Evolutionary conservation across 2,797 vertebrate species (phyloP).

Genomic region (Rachycentron canadum): DNA sequence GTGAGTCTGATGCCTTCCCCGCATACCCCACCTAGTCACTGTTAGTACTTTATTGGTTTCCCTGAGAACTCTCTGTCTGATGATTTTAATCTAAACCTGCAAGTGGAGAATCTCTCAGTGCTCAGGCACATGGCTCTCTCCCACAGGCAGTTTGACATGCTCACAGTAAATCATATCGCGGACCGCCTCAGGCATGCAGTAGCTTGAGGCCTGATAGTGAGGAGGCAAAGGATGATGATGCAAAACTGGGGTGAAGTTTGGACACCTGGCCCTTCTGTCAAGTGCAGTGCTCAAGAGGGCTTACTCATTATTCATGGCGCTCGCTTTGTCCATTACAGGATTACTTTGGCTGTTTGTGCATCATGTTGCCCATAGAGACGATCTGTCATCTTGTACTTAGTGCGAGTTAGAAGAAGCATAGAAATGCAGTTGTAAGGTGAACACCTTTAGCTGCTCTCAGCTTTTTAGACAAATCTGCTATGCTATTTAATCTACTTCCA

Average conservation of each 20-base stretch:
- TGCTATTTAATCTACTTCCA: too few relatives aligned
- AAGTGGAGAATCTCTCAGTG: constrained; percentile 35
- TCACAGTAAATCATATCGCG: constrained; percentile 52
- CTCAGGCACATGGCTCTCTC: constrained; percentile 26
- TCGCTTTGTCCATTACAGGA: constrained; percentile 29
- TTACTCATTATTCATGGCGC: constrained; percentile 42
- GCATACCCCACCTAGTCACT: constrained; percentile 14
- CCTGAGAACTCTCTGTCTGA: constrained; percentile 19
- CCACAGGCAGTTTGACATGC: constrained; percentile 34
- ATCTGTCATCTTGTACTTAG: constrained; percentile 1
- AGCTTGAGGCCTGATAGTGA: constrained; percentile 23
- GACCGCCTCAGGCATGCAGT: constrained; percentile 32
- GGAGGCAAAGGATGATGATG: constrained; percentile 36
- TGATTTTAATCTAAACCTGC: constrained; percentile 52
- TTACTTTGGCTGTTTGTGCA: constrained; percentile 35
- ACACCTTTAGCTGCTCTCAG: not conserved
- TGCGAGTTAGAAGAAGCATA: not conserved
- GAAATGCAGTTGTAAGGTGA: not conserved
- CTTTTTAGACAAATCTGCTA: not conserved
- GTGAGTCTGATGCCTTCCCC: constrained; percentile 19
- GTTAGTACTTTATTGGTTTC: constrained; percentile 41
- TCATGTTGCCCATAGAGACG: constrained; percentile 12
- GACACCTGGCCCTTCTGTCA: constrained; percentile 32
- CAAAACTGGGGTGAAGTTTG: constrained; percentile 24
- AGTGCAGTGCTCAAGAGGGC: not conserved